phyloP scores from a whole-genome alignment of 2,797 vertebrate genomes.

The Lithobates pipiens region DNA sequence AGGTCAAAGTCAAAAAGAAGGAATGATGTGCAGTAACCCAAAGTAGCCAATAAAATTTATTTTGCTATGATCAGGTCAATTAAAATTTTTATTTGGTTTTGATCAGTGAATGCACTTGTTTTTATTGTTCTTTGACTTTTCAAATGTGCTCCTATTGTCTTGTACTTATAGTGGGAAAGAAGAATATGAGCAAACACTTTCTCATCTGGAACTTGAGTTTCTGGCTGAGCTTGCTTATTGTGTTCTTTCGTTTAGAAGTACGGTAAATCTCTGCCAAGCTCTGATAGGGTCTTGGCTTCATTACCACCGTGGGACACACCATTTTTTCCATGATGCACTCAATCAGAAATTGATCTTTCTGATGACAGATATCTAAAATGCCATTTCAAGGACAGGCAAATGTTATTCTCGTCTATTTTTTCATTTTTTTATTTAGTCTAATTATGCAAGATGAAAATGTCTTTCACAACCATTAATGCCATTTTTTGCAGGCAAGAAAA shows the following conservation, averaged over 20 bases:
- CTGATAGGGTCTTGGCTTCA: conserved; percentile 41
- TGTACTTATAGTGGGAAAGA: too few relatives aligned
- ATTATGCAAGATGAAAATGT: neutral
- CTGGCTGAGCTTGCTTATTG: neutral
- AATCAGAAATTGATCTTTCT: conserved; percentile 40
- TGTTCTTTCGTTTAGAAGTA: neutral
- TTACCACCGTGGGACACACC: conserved; percentile 12
- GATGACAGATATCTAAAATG: conserved; percentile 17
- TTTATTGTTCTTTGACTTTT: too few relatives aligned
- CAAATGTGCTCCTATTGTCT: too few relatives aligned
- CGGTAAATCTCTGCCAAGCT: conserved; percentile 26
- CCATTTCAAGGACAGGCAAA: conserved; percentile 14
- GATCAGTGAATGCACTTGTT: too few relatives aligned
- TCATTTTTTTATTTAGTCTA: neutral
- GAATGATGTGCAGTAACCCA: too few relatives aligned
- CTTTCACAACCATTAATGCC: neutral
- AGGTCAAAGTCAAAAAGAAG: too few relatives aligned
- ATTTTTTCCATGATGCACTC: conserved; percentile 33
- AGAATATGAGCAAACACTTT: conserved; percentile 4
- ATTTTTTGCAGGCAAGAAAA: neutral
- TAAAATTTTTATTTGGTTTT: too few relatives aligned
- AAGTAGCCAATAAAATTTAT: too few relatives aligned
- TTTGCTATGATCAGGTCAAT: too few relatives aligned
- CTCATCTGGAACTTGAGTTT: conserved; percentile 31
- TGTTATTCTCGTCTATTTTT: neutral